Evolutionary conservation across 92 coral and sea anemone species (phyloP).

Genomic region (Umimayanthus chanpuru): DNA sequence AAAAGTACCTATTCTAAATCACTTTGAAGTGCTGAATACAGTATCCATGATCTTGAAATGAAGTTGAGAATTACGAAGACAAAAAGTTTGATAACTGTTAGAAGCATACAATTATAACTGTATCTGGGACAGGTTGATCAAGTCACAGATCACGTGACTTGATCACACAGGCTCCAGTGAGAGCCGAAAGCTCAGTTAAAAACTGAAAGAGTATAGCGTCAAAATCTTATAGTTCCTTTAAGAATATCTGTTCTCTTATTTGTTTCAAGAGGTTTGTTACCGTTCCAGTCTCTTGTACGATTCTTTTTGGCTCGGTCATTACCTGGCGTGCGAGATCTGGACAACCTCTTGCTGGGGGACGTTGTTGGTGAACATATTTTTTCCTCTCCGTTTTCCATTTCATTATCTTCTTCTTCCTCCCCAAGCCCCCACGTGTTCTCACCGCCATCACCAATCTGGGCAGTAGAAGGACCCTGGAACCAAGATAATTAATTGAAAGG

Average conservation of each 20-base stretch:
- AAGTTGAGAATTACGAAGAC: neutral
- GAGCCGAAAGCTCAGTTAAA: no score
- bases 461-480: slow-evolving; percentile 88
- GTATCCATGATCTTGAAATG: neutral
- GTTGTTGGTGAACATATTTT: neutral
- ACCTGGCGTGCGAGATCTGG: neutral
- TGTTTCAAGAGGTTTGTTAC: no score
- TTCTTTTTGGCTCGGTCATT: neutral
- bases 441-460: slow-evolving; percentile 92
- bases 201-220: no score
- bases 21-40: neutral
- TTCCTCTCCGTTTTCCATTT: slow-evolving; percentile 58
- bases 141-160: no score
- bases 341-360: neutral
- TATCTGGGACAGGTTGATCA: no score
- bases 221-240: no score
- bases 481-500: neutral
- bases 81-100: neutral
- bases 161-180: no score
- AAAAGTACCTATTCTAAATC: neutral
- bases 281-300: no score
- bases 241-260: no score
- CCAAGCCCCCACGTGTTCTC: slow-evolving; percentile 73
- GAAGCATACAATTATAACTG: no score
- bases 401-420: slow-evolving; percentile 61